Conservation (phyloP, 2,113 vertebrate genomes). For the Hiodon tergisus region DNA sequence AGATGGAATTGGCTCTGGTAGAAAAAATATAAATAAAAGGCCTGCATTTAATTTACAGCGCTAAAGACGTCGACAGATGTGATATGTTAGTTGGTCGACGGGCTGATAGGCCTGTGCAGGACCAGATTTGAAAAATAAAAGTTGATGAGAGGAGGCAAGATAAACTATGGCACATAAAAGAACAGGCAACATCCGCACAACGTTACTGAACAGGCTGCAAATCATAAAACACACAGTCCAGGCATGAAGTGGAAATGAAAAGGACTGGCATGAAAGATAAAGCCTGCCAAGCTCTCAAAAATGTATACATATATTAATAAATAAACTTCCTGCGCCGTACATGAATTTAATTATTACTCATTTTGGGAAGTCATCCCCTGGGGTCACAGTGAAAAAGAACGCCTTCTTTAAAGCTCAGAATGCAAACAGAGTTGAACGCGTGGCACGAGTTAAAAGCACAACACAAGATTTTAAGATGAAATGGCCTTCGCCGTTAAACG, state of each 20-base stretch:
- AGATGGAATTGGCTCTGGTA: neutral
- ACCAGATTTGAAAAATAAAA: constrained; percentile 19
- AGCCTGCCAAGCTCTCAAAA: neutral
- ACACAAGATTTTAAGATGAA: no score
- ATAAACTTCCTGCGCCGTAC: no score
- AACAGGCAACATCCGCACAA: constrained; percentile 27
- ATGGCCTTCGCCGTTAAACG: no score
- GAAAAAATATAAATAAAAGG: neutral
- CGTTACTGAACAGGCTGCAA: constrained; percentile 16
- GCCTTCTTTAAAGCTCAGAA: no score
- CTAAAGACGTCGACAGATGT: constrained; percentile 16
- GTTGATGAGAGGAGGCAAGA: constrained; percentile 7
- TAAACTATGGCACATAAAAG: constrained; percentile 25
- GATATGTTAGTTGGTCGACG: neutral
- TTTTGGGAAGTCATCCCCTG: no score
- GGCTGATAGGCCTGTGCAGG: constrained; percentile 15
- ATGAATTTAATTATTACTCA: no score
- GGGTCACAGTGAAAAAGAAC: no score
- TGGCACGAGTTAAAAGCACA: no score
- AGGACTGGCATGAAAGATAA: constrained; percentile 4
- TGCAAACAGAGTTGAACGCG: no score
- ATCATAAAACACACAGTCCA: constrained; percentile 11
- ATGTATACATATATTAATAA: no score
- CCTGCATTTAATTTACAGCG: constrained; percentile 11
- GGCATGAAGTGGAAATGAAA: neutral